These are phyloP conservation scores for Campoletis sonorensis DNA, from an alignment of 1,140 invertebrate genomes.

Conservation along the genomic window DNA sequence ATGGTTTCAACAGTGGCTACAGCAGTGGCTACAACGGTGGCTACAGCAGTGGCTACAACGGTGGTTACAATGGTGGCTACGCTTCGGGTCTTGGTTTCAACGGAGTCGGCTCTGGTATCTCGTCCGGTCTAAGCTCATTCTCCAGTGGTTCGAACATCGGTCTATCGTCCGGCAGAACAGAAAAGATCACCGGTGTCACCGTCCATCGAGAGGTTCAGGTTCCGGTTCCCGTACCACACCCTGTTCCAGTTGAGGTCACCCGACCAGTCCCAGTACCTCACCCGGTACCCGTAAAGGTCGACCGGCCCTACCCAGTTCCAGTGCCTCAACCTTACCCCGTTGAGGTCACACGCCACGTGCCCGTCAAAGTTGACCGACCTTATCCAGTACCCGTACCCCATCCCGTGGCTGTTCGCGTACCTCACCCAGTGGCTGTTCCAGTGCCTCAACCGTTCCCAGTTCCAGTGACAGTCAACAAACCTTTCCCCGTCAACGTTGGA, in stretches of 20 bases:
- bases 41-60: slow-evolving; percentile 47
- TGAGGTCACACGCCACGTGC: slow-evolving; percentile 60
- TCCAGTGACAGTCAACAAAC: slow-evolving; percentile 37
- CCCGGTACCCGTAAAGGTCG: slow-evolving; percentile 59
- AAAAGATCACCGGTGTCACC: slow-evolving; percentile 48
- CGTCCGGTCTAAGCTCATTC: slow-evolving; percentile 20
- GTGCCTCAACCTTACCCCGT: slow-evolving; percentile 62
- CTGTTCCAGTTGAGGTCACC: slow-evolving; percentile 60
- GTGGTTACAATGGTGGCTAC: slow-evolving; percentile 20
- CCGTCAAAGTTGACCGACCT: slow-evolving; percentile 61
- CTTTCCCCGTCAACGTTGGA: slow-evolving; percentile 33
- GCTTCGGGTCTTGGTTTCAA: background rate
- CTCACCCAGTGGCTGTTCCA: slow-evolving; percentile 55
- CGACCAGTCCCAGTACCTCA: slow-evolving; percentile 59
- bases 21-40: slow-evolving; percentile 45
- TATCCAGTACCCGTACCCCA: slow-evolving; percentile 61
- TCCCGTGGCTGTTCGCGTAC: slow-evolving; percentile 58
- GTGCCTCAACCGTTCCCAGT: slow-evolving; percentile 47
- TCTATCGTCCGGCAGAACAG: slow-evolving; percentile 7
- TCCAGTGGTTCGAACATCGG: slow-evolving; percentile 12
- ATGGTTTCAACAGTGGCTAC: slow-evolving; percentile 50
- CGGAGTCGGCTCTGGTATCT: background rate
- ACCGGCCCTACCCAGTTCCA: slow-evolving; percentile 61
- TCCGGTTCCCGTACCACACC: slow-evolving; percentile 60
- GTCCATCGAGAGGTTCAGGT: slow-evolving; percentile 59